Percentiles rank a stretch among this genome's conserved stretches.
These are phyloP conservation scores for Clupea harengus DNA, from an alignment of 2,113 vertebrate species.

Conservation along the genomic window DNA sequence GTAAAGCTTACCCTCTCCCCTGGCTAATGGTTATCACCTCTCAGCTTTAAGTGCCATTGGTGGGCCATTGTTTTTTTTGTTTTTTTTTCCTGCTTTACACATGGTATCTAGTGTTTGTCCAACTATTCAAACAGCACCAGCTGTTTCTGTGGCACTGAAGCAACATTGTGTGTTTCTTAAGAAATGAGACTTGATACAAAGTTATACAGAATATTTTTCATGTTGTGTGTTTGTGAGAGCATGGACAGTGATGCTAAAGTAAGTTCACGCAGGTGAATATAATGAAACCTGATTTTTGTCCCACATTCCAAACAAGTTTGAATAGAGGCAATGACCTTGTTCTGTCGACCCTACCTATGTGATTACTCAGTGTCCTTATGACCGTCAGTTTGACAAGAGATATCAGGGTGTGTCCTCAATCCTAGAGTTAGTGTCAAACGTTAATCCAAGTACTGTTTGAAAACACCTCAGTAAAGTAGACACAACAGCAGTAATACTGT, in stretches of 20 bases:
- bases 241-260: neutral
- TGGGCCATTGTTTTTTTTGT: constrained; percentile 3
- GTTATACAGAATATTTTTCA: neutral
- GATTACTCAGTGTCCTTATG: neutral
- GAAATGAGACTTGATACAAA: neutral
- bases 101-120: constrained; percentile 5
- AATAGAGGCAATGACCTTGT: neutral
- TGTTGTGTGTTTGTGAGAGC: neutral
- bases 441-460: neutral
- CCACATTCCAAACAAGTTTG: neutral
- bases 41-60: constrained; percentile 31
- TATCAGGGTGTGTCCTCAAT: neutral
- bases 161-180: neutral
- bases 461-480: neutral
- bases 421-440: neutral
- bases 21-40: constrained; percentile 69
- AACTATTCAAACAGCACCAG: constrained; percentile 16
- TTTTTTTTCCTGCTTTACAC: neutral
- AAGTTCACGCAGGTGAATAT: neutral
- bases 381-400: neutral
- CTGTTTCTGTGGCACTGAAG: neutral
- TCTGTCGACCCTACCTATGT: neutral
- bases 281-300: neutral
- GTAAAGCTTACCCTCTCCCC: constrained; percentile 63
- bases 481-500: neutral